Evolutionary conservation across 2,888 invertebrate species (phyloP).

Genomic region (Harpalus rufipes): DNA sequence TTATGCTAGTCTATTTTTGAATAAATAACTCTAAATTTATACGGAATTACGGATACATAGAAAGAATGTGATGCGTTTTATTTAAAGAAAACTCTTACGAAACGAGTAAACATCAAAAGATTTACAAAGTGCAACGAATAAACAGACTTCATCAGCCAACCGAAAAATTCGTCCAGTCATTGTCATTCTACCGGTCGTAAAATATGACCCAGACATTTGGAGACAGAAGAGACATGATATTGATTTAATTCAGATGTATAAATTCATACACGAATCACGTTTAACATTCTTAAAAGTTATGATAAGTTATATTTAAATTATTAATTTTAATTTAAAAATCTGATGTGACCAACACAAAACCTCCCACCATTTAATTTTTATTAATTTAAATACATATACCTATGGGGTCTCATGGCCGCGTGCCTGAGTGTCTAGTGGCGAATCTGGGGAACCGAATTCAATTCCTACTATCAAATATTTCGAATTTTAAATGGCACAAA

Average conservation of each 20-base stretch:
- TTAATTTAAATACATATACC: too few relatives aligned
- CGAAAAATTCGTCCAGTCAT: constrained; percentile 8
- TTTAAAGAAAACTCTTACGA: constrained; percentile 1
- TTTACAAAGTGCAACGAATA: constrained; percentile 15
- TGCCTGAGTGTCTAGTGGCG: too few relatives aligned
- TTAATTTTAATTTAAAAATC: too few relatives aligned
- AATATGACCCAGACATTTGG: constrained; percentile 47
- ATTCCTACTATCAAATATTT: too few relatives aligned
- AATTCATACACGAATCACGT: constrained; percentile 9
- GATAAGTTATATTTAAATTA: neutral
- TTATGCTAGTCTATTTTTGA: too few relatives aligned
- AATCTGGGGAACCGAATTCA: too few relatives aligned
- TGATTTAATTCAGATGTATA: neutral
- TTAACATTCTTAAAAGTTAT: neutral
- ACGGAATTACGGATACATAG: too few relatives aligned
- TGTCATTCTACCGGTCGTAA: constrained; percentile 11
- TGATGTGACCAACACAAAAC: too few relatives aligned
- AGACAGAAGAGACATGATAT: constrained; percentile 18
- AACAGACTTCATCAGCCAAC: constrained; percentile 15
- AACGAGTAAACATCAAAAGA: constrained; percentile 9
- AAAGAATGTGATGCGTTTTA: neutral
- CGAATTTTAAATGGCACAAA: too few relatives aligned
- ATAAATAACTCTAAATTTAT: too few relatives aligned
- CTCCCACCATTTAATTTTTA: too few relatives aligned
- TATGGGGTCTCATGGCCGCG: too few relatives aligned